These are phyloP conservation scores for Cygnus olor DNA, from an alignment of 2,797 vertebrate genomes.

Conservation along the genomic window DNA sequence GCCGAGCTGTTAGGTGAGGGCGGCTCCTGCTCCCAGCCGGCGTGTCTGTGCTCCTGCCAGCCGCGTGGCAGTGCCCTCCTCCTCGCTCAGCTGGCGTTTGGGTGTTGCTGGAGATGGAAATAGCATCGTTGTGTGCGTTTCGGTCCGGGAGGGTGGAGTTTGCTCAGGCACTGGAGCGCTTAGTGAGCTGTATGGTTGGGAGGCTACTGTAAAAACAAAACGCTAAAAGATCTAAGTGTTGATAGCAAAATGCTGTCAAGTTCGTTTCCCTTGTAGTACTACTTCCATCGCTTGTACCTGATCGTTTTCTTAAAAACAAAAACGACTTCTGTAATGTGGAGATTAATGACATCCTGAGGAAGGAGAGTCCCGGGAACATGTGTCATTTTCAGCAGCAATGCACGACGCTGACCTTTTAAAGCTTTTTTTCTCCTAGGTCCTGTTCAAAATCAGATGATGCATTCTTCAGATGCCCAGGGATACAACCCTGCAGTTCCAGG, in stretches of 20 bases:
- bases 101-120: background rate
- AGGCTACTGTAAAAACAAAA: background rate
- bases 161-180: background rate
- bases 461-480: slow-evolving; percentile 77
- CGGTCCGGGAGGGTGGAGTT: background rate
- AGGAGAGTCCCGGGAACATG: background rate
- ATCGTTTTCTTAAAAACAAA: background rate
- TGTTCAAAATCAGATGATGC: slow-evolving; percentile 85
- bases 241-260: background rate
- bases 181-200: background rate
- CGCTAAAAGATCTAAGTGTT: background rate
- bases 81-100: background rate
- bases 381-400: background rate
- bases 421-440: slow-evolving; percentile 83
- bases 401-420: background rate
- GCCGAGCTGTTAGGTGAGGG: fast-evolving
- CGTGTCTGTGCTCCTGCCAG: fast-evolving
- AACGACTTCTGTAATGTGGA: background rate
- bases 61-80: background rate
- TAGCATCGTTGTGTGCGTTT: background rate
- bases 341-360: background rate
- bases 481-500: slow-evolving; percentile 81
- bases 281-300: background rate
- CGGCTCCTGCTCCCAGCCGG: background rate
- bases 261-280: background rate